Base-by-base conservation (phyloP, 2,888 invertebrate genomes). In the Antitype chi region DNA sequence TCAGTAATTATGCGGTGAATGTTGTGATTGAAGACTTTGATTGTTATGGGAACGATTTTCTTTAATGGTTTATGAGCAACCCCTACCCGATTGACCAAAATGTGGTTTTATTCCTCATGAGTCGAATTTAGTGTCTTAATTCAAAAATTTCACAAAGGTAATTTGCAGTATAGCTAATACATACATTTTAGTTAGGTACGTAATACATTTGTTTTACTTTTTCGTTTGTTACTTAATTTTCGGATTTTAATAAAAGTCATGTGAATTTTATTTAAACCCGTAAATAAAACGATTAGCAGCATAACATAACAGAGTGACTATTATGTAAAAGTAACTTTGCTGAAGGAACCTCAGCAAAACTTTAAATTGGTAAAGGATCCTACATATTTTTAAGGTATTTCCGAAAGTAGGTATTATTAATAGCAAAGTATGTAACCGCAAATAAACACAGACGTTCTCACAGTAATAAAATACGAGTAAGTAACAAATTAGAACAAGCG, bases 401-500 rank as follows among this genome's bases (percentile, higher is more conserved):
- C 6, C 4, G 20, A 17, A 64, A 32, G 32, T 25, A 63, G 13
- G 28, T 47, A 5, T 17, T 3, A 7, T 4, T 20, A 17, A 43
- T 17, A 55, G 8, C 13, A 23, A 47, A 72, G 11, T 52, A 32
- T 13, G 11, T 63, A 32, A 32, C 7, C 23, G 47, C 2, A 52
- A 64, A 55, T 60, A 79, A 57, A 63, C 62, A 57, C 43, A n/a
- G 7, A 43, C 32, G 1, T 60, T 47, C 55, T 25, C 52, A 47
- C 3, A 57, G 55, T 43, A 77, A 49, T 71, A 76, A 63, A 75
- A 81, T 57, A 72, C 32, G 11, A 53, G 60, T 77, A 79, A 60
- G 62, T 57, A 84, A 68, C 72, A 67, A 80, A 80, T 84, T 79
- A 84, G 52, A 84, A 71, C 84, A 67, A 81, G 52, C 52, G 17